phyloP scores from a whole-genome alignment of 2,888 invertebrate species.

The Agonopterix subpropinquella region DNA sequence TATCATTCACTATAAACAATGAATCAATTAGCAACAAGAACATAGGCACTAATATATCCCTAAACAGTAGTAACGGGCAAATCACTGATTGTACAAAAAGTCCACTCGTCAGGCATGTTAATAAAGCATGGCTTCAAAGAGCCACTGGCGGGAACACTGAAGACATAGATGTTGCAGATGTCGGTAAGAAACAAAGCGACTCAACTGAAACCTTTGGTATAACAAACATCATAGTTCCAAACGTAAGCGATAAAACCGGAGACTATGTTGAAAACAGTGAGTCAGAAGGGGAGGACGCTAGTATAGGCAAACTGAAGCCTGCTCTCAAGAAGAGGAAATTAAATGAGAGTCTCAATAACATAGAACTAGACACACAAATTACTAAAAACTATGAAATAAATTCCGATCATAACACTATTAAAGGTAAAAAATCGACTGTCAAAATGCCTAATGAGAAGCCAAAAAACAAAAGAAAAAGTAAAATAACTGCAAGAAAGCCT shows the following conservation, averaged over 20 bases:
- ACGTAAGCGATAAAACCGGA: conserved; percentile 32
- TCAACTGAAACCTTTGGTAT: conserved; percentile 46
- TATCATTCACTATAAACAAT: conserved; percentile 7
- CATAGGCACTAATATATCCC: background rate
- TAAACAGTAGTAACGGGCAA: background rate
- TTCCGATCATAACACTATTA: conserved; percentile 6
- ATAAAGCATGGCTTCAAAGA: conserved; percentile 63
- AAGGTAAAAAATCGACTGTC: conserved; percentile 9
- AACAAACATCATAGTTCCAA: conserved; percentile 40
- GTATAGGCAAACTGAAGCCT: conserved; percentile 64
- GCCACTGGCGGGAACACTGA: conserved; percentile 45
- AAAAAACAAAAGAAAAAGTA: conserved; percentile 16
- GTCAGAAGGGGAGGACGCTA: conserved; percentile 74
- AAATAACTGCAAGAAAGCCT: background rate
- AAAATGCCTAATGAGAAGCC: conserved; percentile 13
- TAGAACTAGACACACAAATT: background rate
- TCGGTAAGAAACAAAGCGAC: too few relatives aligned
- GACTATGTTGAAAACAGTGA: conserved; percentile 86
- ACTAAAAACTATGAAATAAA: background rate
- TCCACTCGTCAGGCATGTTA: conserved; percentile 42
- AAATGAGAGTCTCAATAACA: conserved; percentile 7
- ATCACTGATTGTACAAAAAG: conserved; percentile 18
- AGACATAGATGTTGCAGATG: conserved; percentile 6
- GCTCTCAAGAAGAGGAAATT: conserved; percentile 73
- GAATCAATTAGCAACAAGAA: background rate